Evolutionary conservation across 2,113 vertebrate genomes (phyloP), one percentile per base, ranked within the genome.

Genomic region (Catagonus wagneri): DNA sequence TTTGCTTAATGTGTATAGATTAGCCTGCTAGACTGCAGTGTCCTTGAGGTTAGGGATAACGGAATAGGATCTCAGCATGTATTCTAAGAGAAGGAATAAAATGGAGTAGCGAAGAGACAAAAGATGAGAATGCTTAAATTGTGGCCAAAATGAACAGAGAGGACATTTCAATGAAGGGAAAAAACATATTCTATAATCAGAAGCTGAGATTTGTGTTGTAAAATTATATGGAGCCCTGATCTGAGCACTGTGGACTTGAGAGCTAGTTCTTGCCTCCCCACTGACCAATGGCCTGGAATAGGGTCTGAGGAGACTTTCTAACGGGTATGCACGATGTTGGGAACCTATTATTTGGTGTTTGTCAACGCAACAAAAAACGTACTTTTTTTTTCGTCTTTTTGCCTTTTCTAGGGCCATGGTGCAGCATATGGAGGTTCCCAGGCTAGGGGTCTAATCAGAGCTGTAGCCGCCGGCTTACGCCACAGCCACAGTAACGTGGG

Each of bases 151-250:
- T 58, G 27, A 84, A 63, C 6, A 84, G 29, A 74, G 29, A 93
- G 9, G 7, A 9, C 3, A 34, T 74, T 78, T 84, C 27, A 2
- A 8, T 83, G 66, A 94, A 93, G 89, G 29, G 91, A 85, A 93
- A 95, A 50, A 85, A 61, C 50, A 54, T 20, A n/a, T 72, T 10
- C 69, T 94, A 80, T 56, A 85, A 90, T 22, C 60, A 90, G 88
- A 94, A 71, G 71, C 80, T 87, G 81, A 78, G 93, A 89, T 89
- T 90, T 50, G 25, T 39, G 16, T 29, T 29, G 0, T 7, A 25
- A 60, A 36, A 16, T 56, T 22, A n/a, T 39, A 13, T 7, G 44
- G 12, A 8, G 27, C 56, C 7, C 34, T 22, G 17, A 29, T 11
- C 14, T 20, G 39, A 93, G 58, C 32, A 36, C 3, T 19, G 23